phyloP scores from a whole-genome alignment of 1,140 invertebrate genomes.

The Aporrectodea caliginosa region DNA sequence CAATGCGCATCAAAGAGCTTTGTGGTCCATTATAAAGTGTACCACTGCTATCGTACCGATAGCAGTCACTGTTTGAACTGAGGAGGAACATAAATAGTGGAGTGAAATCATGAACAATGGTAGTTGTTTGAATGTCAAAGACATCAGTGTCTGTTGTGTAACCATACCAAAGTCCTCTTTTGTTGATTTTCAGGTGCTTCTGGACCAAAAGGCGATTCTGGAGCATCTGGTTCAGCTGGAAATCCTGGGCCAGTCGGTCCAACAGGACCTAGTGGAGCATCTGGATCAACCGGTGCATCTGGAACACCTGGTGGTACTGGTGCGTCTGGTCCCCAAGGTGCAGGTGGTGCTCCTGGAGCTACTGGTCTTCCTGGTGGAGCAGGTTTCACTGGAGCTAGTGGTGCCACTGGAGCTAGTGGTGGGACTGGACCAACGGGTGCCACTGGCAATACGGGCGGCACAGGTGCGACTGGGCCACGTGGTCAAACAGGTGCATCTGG shows the following conservation, averaged over 20 bases:
- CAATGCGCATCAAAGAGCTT: too few species aligned
- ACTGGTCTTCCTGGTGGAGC: neutral
- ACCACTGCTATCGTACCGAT: too few species aligned
- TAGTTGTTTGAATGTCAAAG: too few species aligned
- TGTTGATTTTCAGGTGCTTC: too few species aligned
- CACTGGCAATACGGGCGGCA: constrained; percentile 5
- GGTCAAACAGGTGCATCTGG: neutral
- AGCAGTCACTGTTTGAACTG: too few species aligned
- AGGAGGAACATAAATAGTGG: too few species aligned
- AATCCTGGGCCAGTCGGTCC: neutral
- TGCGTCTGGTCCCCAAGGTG: neutral
- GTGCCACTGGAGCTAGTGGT: constrained; percentile 7
- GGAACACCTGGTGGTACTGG: constrained; percentile 1
- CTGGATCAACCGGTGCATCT: neutral
- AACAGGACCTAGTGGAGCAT: neutral
- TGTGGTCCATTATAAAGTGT: too few species aligned
- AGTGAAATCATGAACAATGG: too few species aligned
- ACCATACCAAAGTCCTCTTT: too few species aligned
- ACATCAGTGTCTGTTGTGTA: too few species aligned
- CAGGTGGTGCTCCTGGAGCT: neutral
- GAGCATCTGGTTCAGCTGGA: neutral
- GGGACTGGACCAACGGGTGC: neutral
- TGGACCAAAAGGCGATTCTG: neutral
- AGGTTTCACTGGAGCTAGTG: neutral
- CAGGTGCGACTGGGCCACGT: neutral